Evolutionary conservation across 2,113 vertebrate genomes (phyloP).

Genomic region (Epinephelus moara): DNA sequence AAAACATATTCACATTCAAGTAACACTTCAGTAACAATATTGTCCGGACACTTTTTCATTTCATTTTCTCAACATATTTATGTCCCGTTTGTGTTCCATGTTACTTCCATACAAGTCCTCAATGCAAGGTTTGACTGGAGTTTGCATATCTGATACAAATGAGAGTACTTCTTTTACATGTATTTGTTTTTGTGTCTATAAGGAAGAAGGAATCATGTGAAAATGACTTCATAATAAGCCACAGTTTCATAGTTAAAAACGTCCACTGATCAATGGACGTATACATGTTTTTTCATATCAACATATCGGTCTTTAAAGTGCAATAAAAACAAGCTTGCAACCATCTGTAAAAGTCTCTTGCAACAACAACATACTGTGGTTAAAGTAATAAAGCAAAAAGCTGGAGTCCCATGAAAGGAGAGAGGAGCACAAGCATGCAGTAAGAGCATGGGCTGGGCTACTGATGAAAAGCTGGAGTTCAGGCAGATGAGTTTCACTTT

Average conservation of each 20-base stretch:
- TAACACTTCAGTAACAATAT: not conserved
- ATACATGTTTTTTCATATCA: not conserved
- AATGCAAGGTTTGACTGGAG: not conserved
- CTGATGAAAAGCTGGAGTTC: not conserved
- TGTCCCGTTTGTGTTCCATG: no score
- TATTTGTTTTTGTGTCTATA: not conserved
- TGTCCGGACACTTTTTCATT: not conserved
- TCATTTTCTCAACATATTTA: not conserved
- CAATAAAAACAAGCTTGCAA: not conserved
- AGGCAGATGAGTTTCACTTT: constrained; percentile 47
- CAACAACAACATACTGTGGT: not conserved
- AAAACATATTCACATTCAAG: not conserved
- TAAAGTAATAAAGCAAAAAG: not conserved
- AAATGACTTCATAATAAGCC: not conserved
- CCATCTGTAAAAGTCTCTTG: not conserved
- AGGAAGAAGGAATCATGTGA: not conserved
- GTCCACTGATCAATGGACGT: not conserved
- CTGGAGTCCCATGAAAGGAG: not conserved
- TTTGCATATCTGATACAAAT: not conserved
- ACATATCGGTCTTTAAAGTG: not conserved
- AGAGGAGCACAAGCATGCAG: not conserved
- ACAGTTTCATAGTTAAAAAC: not conserved
- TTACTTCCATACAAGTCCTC: not conserved
- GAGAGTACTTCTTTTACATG: not conserved
- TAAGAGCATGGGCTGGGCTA: not conserved